Evolutionary conservation across 2,797 vertebrate species (phyloP).

Genomic region (Dromococcyx pavoninus): DNA sequence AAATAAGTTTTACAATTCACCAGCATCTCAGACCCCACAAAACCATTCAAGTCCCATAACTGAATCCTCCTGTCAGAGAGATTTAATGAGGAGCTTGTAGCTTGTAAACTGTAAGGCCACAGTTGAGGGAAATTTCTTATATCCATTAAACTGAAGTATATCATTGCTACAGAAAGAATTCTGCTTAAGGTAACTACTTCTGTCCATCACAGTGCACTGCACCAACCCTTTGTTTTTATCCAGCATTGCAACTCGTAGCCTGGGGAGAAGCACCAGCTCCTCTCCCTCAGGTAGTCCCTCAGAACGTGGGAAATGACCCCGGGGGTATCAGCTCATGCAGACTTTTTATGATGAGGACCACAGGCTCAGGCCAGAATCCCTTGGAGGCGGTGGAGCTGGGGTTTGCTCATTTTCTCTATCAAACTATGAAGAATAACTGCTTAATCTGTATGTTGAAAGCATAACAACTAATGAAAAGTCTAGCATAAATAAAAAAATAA

Average conservation of each 20-base stretch:
- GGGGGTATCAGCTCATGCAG: accelerated
- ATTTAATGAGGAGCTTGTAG: background rate
- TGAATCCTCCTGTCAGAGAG: background rate
- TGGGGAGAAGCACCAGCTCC: background rate
- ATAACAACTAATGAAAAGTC: accelerated
- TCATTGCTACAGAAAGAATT: background rate
- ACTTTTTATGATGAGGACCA: accelerated
- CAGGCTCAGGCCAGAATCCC: background rate
- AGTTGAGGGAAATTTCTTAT: background rate
- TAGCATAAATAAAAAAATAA: accelerated
- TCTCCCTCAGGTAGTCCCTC: background rate
- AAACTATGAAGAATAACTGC: background rate
- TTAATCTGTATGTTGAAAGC: no score
- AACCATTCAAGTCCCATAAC: background rate
- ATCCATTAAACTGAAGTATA: background rate
- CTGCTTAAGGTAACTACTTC: background rate
- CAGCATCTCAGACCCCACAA: background rate
- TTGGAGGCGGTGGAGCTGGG: accelerated
- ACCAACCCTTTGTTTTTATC: accelerated
- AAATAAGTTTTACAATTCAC: background rate
- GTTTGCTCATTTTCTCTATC: no score
- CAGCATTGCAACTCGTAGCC: accelerated
- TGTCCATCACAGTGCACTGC: accelerated
- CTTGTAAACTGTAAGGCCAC: background rate
- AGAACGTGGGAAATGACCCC: accelerated